Conservation (phyloP, 2,797 vertebrate genomes). For the Sciurus vulgaris region DNA sequence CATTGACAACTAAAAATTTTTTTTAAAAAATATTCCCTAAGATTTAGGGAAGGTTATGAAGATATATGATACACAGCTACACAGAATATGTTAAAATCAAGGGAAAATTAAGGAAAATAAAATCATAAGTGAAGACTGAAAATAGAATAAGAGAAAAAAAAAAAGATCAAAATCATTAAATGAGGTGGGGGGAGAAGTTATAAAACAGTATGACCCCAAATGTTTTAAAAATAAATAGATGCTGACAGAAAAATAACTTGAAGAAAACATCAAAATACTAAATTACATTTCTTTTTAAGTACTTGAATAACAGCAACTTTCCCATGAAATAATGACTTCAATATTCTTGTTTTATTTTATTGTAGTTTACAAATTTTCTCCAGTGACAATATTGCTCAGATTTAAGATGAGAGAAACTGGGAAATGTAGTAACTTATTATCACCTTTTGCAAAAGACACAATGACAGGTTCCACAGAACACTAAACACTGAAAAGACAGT, state of each 20-base stretch:
- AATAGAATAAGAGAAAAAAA: neutral
- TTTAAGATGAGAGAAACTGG: neutral
- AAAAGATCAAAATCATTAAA: slow-evolving; percentile 28
- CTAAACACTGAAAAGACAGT: neutral
- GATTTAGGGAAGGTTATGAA: slow-evolving; percentile 48
- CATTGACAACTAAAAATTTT: too few relatives aligned
- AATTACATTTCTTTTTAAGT: slow-evolving; percentile 14
- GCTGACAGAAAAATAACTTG: slow-evolving; percentile 27
- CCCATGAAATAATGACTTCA: neutral
- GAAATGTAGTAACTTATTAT: neutral
- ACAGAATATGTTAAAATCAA: neutral
- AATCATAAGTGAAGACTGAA: neutral
- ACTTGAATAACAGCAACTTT: neutral
- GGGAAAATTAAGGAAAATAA: neutral
- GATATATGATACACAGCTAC: neutral
- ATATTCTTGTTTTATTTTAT: slow-evolving; percentile 55
- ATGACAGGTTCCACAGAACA: neutral
- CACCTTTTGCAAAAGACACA: neutral
- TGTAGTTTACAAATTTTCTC: neutral
- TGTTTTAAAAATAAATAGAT: slow-evolving; percentile 44
- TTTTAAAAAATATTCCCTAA: neutral
- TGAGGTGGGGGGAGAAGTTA: neutral
- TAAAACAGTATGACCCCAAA: neutral
- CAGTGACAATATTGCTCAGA: neutral
- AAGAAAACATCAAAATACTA: slow-evolving; percentile 20